Base-by-base conservation (phyloP, 1,140 invertebrate species). In the Drosophila parvula region DNA sequence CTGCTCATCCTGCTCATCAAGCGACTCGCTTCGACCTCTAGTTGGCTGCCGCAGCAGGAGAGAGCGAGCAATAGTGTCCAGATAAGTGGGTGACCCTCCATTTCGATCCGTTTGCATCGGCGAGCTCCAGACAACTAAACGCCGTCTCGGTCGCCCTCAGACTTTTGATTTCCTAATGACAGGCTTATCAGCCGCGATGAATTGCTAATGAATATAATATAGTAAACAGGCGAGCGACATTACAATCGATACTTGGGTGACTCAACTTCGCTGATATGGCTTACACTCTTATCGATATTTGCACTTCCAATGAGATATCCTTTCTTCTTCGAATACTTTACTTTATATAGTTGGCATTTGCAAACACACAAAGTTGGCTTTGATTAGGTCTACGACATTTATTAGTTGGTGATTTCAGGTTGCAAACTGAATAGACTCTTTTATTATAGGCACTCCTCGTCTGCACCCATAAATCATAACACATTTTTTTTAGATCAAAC, bases 41-140 rank as follows among this genome's bases (percentile, higher is more conserved):
- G 5, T 4, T 30, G 50, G 38, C 36, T 28, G 11, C 38, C 43
- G 11, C 18, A 56, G 43, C 7, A 38, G 16, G 10, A 40, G 10
- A 40, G 9, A 34, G 27, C 30, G 43, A 58, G 9, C 10, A 48
- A 40, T 14, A 50, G 14, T 4, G 36, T 22, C 28, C 28, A 28
- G 14, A 41, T 34, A 41, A 62, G 11, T 27, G 9, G 5, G 10
- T 38, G 43, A 41, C n/a, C 44, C 28, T 32, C 16, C 63, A 67
- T 67, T 47, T 48, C 44, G 58, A 62, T 41, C 44, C 18, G 43
- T 47, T 41, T 11, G 14, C 57, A 18, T 8, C 16, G 34, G 10
- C 28, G n/a, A 62, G 32, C 16, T 12, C 10, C 8, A 61, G 44
- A 27, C 44, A 48, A 70, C 67, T 70, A 38, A 55, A 55, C 32